phyloP scores from a whole-genome alignment of 2,888 invertebrate species.

The Heliothis peltigera region DNA sequence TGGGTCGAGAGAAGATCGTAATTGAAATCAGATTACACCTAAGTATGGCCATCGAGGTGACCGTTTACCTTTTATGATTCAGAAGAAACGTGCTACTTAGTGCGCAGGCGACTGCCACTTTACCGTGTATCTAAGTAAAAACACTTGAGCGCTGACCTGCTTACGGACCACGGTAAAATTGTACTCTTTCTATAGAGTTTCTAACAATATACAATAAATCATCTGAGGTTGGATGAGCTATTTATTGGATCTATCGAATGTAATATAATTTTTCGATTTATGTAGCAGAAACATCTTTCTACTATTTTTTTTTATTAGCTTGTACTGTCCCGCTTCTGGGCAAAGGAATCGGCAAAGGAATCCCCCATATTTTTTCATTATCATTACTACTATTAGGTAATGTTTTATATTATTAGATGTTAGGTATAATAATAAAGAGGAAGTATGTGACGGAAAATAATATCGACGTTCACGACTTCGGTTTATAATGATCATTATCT shows the following conservation, averaged over 20 bases:
- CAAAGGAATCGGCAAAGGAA: no score
- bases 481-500: not conserved
- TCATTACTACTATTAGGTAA: no score
- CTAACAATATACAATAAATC: conserved; percentile 5
- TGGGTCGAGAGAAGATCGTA: conserved; percentile 11
- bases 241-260: conserved; percentile 2
- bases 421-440: not conserved
- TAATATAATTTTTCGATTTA: not conserved
- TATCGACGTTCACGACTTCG: not conserved
- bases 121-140: conserved; percentile 39
- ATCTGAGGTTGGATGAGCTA: not conserved
- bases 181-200: conserved; percentile 17
- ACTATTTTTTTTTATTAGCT: not conserved
- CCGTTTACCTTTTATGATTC: conserved; percentile 40
- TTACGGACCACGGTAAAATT: conserved; percentile 36
- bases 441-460: conserved; percentile 1
- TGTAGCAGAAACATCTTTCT: not conserved
- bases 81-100: conserved; percentile 35
- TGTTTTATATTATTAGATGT: no score
- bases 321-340: no score
- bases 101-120: conserved; percentile 25
- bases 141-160: conserved; percentile 37
- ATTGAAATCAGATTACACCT: conserved; percentile 15
- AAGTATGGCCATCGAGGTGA: conserved; percentile 31
- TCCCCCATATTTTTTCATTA: no score